phyloP scores from a whole-genome alignment of 1,140 invertebrate genomes.

The Anoplophora glabripennis region DNA sequence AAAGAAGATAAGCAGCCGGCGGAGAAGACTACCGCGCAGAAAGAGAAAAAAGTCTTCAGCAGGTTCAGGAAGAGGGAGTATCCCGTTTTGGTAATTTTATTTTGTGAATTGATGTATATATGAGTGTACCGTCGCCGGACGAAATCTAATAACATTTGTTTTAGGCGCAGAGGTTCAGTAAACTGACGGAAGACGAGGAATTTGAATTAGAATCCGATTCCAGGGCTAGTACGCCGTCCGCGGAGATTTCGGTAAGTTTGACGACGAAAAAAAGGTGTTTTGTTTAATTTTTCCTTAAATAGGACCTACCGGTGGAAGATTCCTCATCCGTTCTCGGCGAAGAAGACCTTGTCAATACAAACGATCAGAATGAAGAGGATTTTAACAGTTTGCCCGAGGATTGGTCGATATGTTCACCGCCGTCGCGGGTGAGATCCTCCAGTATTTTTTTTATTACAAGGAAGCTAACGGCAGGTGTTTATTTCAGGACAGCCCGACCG shows the following conservation, averaged over 20 bases:
- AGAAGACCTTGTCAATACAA: not conserved
- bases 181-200: conserved; percentile 39
- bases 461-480: not conserved
- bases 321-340: not conserved
- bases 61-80: conserved; percentile 25
- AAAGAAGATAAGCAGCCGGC: too few relatives aligned
- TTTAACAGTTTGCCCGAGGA: conserved; percentile 22
- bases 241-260: conserved; percentile 25
- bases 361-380: conserved; percentile 22
- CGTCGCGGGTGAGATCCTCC: too few relatives aligned
- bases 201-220: conserved; percentile 37
- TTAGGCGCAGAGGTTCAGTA: conserved; percentile 43
- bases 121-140: not conserved
- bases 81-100: conserved; percentile 20
- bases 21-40: conserved; percentile 17
- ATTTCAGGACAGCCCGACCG: conserved; percentile 32
- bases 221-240: conserved; percentile 34
- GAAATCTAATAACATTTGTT: conserved; percentile 10
- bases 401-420: conserved; percentile 18
- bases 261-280: not conserved
- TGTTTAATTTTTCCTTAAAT: not conserved
- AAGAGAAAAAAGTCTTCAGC: conserved; percentile 26
- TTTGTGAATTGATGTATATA: not conserved
- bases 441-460: not conserved
- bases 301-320: conserved; percentile 1